These are phyloP conservation scores for Melieria crassipennis DNA, from an alignment of 2,888 invertebrate genomes.

Conservation along the genomic window DNA sequence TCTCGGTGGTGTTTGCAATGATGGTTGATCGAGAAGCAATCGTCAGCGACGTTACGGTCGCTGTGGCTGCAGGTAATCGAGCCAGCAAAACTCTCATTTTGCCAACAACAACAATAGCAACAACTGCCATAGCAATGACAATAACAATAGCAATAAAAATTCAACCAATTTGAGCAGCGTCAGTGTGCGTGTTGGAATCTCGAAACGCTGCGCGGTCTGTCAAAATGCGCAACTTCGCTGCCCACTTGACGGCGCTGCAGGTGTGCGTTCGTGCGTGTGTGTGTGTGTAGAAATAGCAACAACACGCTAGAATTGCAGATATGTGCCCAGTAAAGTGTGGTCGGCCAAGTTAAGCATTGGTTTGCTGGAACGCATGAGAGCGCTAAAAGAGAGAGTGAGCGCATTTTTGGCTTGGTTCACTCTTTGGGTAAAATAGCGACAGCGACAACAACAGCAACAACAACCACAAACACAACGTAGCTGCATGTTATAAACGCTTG, in stretches of 20 bases:
- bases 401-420: too few relatives aligned
- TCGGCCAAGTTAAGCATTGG: background rate
- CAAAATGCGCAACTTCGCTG: slow-evolving; percentile 47
- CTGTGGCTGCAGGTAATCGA: background rate
- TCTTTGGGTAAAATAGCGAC: background rate
- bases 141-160: background rate
- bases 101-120: background rate
- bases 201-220: slow-evolving; percentile 22
- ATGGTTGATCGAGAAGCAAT: too few relatives aligned
- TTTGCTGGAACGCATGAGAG: background rate
- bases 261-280: slow-evolving; percentile 34
- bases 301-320: background rate
- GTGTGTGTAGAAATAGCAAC: too few relatives aligned
- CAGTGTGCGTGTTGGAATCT: slow-evolving; percentile 55
- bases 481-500: background rate
- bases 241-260: slow-evolving; percentile 41
- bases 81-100: background rate
- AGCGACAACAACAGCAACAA: slow-evolving; percentile 4
- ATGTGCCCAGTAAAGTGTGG: background rate
- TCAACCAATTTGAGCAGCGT: slow-evolving; percentile 31
- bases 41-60: slow-evolving; percentile 7
- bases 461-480: background rate
- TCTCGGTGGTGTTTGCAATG: too few relatives aligned
- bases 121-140: background rate
- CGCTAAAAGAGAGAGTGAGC: background rate